A percentile compares a stretch with the other conserved stretches of the same genome.
These are phyloP conservation scores for Tautogolabrus adspersus DNA, from an alignment of 2,113 vertebrate genomes.

Conservation along the genomic window DNA sequence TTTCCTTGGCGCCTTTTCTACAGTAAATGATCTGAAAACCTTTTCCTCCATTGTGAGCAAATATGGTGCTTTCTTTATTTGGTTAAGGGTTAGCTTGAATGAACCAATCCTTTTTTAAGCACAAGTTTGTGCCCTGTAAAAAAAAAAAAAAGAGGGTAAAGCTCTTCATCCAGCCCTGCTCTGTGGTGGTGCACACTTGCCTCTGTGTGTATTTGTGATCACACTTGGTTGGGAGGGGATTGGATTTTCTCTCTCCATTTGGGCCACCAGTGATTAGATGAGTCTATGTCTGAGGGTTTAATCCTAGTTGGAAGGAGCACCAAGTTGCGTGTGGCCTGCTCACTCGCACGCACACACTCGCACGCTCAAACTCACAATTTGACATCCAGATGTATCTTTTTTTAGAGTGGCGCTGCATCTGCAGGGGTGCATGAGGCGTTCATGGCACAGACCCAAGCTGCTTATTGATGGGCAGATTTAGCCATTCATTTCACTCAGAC, in stretches of 20 bases:
- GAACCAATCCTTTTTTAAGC: conserved; percentile 1
- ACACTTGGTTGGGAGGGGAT: conserved; percentile 60
- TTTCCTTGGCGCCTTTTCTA: too few relatives aligned
- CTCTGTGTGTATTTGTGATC: conserved; percentile 51
- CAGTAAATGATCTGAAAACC: too few relatives aligned
- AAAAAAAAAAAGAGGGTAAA: background rate
- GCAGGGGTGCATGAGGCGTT: conserved; percentile 59
- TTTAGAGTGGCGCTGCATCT: conserved; percentile 60
- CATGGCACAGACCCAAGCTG: conserved; percentile 72
- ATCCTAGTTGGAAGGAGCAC: conserved; percentile 76
- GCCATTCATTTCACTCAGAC: conserved; percentile 68
- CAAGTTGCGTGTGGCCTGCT: conserved; percentile 61
- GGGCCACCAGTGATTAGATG: conserved; percentile 79
- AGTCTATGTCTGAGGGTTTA: conserved; percentile 78
- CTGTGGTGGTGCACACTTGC: conserved; percentile 31
- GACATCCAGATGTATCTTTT: conserved; percentile 72
- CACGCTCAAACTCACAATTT: conserved; percentile 20
- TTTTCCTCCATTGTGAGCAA: too few relatives aligned
- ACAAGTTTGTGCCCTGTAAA: background rate
- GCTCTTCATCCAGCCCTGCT: conserved; percentile 40
- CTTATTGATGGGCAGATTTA: conserved; percentile 79
- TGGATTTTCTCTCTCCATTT: conserved; percentile 74
- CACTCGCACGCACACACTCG: conserved; percentile 17
- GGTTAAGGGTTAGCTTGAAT: background rate
- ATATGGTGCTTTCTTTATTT: background rate